Evolutionary conservation across 2,797 vertebrate genomes (phyloP).

Genomic region (Acanthis flammea): DNA sequence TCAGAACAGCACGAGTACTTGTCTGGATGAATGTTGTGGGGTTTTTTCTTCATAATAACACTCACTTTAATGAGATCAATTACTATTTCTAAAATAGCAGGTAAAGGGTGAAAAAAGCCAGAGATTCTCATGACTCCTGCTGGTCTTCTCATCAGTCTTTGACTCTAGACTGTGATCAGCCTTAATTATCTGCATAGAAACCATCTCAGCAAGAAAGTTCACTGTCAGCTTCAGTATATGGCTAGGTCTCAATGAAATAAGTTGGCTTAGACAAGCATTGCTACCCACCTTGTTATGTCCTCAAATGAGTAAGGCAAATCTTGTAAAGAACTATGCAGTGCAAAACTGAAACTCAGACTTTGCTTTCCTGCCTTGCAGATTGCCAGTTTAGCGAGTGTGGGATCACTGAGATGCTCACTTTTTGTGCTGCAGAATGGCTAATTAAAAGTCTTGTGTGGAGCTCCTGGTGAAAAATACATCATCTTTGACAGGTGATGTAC

Average conservation of each 20-base stretch:
- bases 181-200: background rate
- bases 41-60: background rate
- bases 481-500: background rate
- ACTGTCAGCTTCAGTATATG: background rate
- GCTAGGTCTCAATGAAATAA: background rate
- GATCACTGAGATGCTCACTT: background rate
- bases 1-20: background rate
- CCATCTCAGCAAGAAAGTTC: background rate
- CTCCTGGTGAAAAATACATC: background rate
- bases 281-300: background rate
- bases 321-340: background rate
- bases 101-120: background rate
- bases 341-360: background rate
- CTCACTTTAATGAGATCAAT: background rate
- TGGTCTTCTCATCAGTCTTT: background rate
- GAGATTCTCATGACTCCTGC: background rate
- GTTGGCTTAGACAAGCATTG: background rate
- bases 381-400: background rate
- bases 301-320: background rate
- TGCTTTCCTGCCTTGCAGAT: background rate
- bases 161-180: background rate
- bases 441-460: background rate
- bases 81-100: background rate
- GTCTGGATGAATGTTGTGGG: background rate
- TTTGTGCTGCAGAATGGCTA: background rate